Evolutionary conservation across 2,797 vertebrate species (phyloP), one percentile per base, ranked within the genome.

Genomic region (Microhierax caerulescens): DNA sequence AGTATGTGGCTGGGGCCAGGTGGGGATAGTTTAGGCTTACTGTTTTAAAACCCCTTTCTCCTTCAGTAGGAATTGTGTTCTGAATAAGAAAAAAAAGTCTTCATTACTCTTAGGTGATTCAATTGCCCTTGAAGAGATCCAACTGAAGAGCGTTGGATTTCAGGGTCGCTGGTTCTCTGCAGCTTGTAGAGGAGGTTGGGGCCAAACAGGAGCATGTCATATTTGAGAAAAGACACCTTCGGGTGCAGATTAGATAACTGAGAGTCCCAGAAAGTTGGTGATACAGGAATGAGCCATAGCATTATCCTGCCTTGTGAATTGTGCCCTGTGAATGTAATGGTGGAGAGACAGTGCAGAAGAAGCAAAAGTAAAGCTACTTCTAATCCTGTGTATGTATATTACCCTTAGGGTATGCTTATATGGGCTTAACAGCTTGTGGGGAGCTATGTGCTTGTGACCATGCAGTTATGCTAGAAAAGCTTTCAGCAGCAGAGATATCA

Each of bases 171-270:
- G 53, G 6, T 84, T 60, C 54, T 88, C 39, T 68, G 20, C 16
- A 48, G 48, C 19, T 47, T 82, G 7, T 41, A 24, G 75, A 77
- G 30, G 27, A 64, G 21, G 17, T 69, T 68, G 19, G 41, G 39
- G 13, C 34, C 64, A 53, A 65, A 21, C 25, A 67, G 0, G 2
- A 28, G 11, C 12, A 7, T 28, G 5, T 14, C 59, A 0, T 43
- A 48, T 21, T 43, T 36, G 50, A 50, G 43, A 73, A 64, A 60
- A 86, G 36, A 14, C 24, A 36, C 28, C 79, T 82, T 74, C 68
- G 70, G 67, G 22, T 13, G 10, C 5, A 32, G 74, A 43, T 90
- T n/a, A 43, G 25, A 8, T 69, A 15, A 60, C 56, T 14, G 3
- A 72, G 22, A 60, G 34, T 67, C 32, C 5, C 10, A 13, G 85